phyloP scores from a whole-genome alignment of 2,888 invertebrate genomes.

The Pollenia angustigena region DNA sequence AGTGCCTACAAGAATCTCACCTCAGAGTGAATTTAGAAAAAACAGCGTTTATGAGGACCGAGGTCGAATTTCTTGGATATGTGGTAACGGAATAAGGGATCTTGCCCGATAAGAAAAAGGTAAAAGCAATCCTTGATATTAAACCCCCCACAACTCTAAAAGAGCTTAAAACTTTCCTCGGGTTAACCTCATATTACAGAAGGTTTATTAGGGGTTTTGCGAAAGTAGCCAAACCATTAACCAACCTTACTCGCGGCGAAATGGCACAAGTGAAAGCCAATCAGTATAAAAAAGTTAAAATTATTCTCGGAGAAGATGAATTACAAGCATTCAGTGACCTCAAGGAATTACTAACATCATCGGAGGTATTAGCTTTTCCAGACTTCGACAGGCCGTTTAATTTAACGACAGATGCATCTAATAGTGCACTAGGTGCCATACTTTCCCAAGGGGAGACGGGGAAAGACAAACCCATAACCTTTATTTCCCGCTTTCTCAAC shows the following conservation, averaged over 20 bases:
- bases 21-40: conserved; percentile 56
- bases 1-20: conserved; percentile 37
- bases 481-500: conserved; percentile 36
- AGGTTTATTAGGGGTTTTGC: conserved; percentile 60
- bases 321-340: conserved; percentile 54
- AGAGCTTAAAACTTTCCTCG: conserved; percentile 58
- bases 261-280: conserved; percentile 57
- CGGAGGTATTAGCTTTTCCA: conserved; percentile 67
- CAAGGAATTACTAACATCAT: conserved; percentile 53
- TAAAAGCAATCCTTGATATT: neutral
- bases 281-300: conserved; percentile 39
- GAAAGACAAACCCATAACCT: conserved; percentile 43
- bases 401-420: conserved; percentile 71
- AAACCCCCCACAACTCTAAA: conserved; percentile 50
- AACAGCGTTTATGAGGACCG: conserved; percentile 43
- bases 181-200: conserved; percentile 51
- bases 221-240: conserved; percentile 46
- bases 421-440: conserved; percentile 63
- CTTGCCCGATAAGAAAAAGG: conserved; percentile 22
- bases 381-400: conserved; percentile 70
- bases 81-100: conserved; percentile 33
- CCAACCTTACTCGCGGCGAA: conserved; percentile 46
- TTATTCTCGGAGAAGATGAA: conserved; percentile 35
- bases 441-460: conserved; percentile 59
- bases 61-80: conserved; percentile 60